Percentiles rank a stretch among this genome's conserved stretches.
phyloP scores from a whole-genome alignment of 1,140 invertebrate species.

The Procambarus virginalis region DNA sequence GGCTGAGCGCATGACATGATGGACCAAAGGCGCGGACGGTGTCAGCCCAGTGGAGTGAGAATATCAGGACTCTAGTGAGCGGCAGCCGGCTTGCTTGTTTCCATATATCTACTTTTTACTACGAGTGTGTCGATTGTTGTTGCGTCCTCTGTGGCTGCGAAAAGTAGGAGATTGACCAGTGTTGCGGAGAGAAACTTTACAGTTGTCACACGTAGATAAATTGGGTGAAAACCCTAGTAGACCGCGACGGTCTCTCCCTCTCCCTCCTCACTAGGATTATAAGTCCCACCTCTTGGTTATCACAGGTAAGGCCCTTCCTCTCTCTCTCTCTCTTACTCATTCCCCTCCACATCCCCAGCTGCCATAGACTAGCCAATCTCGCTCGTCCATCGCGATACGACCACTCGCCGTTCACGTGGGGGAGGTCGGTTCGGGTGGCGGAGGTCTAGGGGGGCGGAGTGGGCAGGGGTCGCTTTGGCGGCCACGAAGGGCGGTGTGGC shows the following conservation, averaged over 20 bases:
- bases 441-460: too few species aligned
- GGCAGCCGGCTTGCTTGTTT: neutral
- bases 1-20: conserved; percentile 17
- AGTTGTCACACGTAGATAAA: neutral
- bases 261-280: neutral
- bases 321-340: neutral
- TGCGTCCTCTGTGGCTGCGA: neutral
- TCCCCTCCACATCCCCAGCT: neutral
- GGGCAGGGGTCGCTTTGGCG: too few species aligned
- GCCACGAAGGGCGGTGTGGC: too few species aligned
- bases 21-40: conserved; percentile 17
- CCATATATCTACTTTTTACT: neutral
- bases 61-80: conserved; percentile 2
- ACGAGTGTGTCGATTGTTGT: neutral
- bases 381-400: neutral
- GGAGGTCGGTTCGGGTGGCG: too few species aligned
- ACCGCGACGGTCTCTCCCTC: neutral
- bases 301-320: neutral
- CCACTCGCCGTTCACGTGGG: too few species aligned
- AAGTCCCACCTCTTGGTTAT: neutral
- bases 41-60: conserved; percentile 15
- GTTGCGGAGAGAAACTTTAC: neutral
- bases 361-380: neutral
- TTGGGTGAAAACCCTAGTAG: too few species aligned
- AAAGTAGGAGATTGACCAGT: neutral